These are phyloP conservation scores for Chloropsis cyanopogon DNA, from an alignment of 2,113 vertebrate species.

Conservation along the genomic window DNA sequence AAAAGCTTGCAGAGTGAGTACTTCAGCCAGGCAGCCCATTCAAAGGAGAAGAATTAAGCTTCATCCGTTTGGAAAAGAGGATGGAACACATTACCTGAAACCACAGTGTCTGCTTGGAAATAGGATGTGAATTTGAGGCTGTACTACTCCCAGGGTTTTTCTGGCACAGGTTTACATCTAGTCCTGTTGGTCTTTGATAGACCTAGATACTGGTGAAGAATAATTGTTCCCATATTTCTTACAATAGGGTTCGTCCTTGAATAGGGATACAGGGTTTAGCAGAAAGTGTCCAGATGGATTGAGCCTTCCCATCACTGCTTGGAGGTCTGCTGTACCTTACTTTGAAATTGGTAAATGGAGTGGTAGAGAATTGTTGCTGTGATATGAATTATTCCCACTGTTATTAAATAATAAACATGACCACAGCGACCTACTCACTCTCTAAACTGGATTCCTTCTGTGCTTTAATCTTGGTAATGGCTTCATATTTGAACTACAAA, in stretches of 20 bases:
- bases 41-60: neutral
- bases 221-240: neutral
- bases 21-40: neutral
- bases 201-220: neutral
- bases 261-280: neutral
- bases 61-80: neutral
- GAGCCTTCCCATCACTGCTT: neutral
- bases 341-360: constrained; percentile 26
- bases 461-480: constrained; percentile 61
- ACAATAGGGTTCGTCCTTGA: neutral
- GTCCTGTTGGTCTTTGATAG: neutral
- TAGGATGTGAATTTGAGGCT: neutral
- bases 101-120: neutral
- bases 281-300: neutral
- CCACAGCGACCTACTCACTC: constrained; percentile 17
- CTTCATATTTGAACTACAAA: constrained; percentile 16
- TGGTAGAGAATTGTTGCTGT: neutral
- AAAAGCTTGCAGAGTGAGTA: neutral
- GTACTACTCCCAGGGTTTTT: neutral
- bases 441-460: constrained; percentile 15
- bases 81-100: neutral
- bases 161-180: neutral
- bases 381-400: constrained; percentile 57
- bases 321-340: neutral
- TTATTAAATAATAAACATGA: constrained; percentile 63